Conservation (phyloP, 2,113 vertebrate genomes). For the Cyphomyrus discorhynchus region DNA sequence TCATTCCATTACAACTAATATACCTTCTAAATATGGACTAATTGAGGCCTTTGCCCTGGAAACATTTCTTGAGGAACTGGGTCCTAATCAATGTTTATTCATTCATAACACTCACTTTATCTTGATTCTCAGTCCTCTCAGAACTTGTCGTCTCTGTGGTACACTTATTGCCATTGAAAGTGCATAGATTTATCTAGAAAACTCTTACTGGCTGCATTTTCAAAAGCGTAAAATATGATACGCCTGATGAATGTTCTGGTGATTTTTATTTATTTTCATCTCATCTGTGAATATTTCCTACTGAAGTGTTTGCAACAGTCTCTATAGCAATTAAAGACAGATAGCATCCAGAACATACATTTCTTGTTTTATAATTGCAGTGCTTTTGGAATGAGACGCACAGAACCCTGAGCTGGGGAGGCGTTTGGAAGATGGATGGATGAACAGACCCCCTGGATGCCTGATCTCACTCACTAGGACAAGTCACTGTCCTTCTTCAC, state of each 20-base stretch:
- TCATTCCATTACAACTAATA: constrained; percentile 18
- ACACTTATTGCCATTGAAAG: background rate
- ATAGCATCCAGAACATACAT: background rate
- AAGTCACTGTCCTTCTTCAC: background rate
- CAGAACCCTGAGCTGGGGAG: background rate
- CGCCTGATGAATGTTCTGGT: background rate
- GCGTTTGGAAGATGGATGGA: background rate
- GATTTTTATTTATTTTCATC: constrained; percentile 11
- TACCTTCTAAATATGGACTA: background rate
- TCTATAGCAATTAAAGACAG: background rate
- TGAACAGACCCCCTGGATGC: background rate
- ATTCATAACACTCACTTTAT: background rate
- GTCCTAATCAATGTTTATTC: background rate
- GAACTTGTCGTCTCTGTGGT: background rate
- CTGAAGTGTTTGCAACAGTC: background rate
- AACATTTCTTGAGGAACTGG: background rate
- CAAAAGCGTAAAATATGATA: constrained; percentile 1
- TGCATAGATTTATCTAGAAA: background rate
- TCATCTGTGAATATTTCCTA: background rate
- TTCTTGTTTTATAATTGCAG: background rate
- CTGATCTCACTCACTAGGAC: background rate
- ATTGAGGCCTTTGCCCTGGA: background rate
- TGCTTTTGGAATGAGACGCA: background rate
- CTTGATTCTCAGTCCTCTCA: background rate
- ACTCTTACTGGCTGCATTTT: background rate